Base-by-base conservation (phyloP, 2,888 invertebrate genomes). In the Dexiosoma caninum region DNA sequence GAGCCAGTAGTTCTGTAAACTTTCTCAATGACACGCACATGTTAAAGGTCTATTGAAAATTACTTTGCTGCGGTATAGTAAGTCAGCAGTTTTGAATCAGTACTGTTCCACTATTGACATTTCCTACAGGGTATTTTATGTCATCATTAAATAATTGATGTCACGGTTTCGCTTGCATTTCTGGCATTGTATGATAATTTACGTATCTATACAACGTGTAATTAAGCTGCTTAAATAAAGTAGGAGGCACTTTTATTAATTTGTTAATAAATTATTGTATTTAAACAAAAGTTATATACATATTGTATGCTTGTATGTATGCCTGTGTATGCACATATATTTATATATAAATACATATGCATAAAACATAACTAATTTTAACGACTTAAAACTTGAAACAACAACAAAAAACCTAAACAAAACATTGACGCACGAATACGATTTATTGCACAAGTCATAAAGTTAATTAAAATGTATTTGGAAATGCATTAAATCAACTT, bases 391-490 rank as follows among this genome's bases (percentile, higher is more conserved):
- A n/a, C n/a, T n/a, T 27, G 27, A 27, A 27, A 49, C n/a, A n/a
- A n/a, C n/a, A n/a, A n/a, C n/a, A n/a, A n/a, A n/a, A n/a, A n/a
- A n/a, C n/a, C n/a, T 16, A 6, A 12, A 14, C 6, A 37, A n/a
- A 49, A 14, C 8, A 35, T 23, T 67, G 32, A 42, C 44, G 44
- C 12, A 35, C 44, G 23, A 32, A 23, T 10, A 55, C 55, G 16
- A 6, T 42, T 42, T 42, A 35, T 19, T 27, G 40, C 40, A 23
- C 30, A 12, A 30, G 42, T 62, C 32, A 44, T 42, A 44, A 46
- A 21, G 30, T 62, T 62, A 62, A 62, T 62, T 62, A 62, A 62
- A 44, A 19, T 19, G n/a, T 46, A 62, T 62, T 62, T 62, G 37
- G 8, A 40, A 57, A 40, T 2, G 9, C 10, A 32, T 1, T n/a